Percentiles rank a stretch among this genome's conserved stretches.
Evolutionary conservation across 1,140 invertebrate species (phyloP).

Genomic region (Trichogramma pretiosum): DNA sequence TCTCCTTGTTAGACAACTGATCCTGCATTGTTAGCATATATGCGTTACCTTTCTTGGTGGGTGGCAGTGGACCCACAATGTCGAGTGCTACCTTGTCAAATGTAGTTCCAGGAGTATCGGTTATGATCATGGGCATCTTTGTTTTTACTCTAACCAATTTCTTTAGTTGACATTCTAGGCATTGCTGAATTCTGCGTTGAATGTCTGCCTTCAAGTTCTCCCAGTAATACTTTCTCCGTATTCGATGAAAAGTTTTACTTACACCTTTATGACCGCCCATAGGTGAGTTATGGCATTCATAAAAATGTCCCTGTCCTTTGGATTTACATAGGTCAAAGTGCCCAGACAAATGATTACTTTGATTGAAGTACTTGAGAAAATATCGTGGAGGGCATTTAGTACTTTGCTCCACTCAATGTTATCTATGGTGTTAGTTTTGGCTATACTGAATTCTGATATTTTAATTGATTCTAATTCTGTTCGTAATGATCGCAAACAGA

Average conservation of each 20-base stretch:
- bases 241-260: slow-evolving; percentile 10
- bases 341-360: slow-evolving; percentile 1
- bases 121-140: neutral
- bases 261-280: slow-evolving; percentile 7
- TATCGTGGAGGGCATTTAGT: neutral
- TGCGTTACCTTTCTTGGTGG: neutral
- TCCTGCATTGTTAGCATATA: slow-evolving; percentile 10
- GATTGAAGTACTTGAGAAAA: neutral
- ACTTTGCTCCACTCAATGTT: neutral
- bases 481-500: too few relatives aligned
- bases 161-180: slow-evolving; percentile 9
- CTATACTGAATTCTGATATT: neutral
- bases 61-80: neutral
- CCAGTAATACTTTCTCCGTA: too few relatives aligned
- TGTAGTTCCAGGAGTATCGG: neutral
- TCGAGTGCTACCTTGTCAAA: slow-evolving; percentile 10
- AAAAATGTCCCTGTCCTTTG: neutral
- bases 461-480: too few relatives aligned
- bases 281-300: neutral
- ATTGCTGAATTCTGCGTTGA: neutral
- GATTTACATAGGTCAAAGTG: neutral
- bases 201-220: slow-evolving; percentile 1
- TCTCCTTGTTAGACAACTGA: slow-evolving; percentile 16
- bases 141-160: neutral
- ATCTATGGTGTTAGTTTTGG: neutral